Base-by-base conservation (phyloP, 1,140 invertebrate species). In the Listronotus oregonensis region DNA sequence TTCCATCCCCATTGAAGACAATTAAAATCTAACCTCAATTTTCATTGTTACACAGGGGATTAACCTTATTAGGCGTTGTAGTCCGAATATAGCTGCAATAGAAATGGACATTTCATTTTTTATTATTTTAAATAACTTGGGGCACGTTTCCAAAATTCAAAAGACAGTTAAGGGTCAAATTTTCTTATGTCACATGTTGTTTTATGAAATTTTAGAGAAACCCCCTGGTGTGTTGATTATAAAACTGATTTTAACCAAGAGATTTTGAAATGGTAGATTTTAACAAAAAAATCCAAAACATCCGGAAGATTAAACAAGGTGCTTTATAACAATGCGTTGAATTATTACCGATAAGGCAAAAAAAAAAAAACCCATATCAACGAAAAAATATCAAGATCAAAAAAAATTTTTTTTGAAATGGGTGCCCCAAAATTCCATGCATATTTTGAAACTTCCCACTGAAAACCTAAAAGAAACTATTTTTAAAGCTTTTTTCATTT, bases 1-100 rank as follows among this genome's bases (percentile, higher is more conserved):
- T 27, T 43, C 17, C 62, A 66, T 42, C 11, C 3, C 9, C 0
- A 62, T 66, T 6, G 67, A 58, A 66, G 46, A 37, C n/a, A 62
- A 50, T 42, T 2, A 17, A 66, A 56, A 56, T 37, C 10, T 6
- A 39, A 14, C 46, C 67, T 8, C 3, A 17, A 18, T 59, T 68
- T 32, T 10, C 14, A 65, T 68, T 0, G 11, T 40, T 1, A 64
- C 46, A 3, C 62, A 40, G 2, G 62, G 62, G 67, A 68, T 40
- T 68, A 55, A 54, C 54, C n/a, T 64, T 0, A 50, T 60, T 5
- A 3, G 62, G 18, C 31, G 49, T 6, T 56, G 43, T 56, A 37
- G 18, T 14, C 34, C 1, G 5, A 52, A 52, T 14, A 1, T 42
- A 1, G 39, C 17, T 11, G 54, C 58, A 10, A 32, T 12, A 9